phyloP scores from a whole-genome alignment of 2,113 vertebrate species.

The Atrichornis clamosus region DNA sequence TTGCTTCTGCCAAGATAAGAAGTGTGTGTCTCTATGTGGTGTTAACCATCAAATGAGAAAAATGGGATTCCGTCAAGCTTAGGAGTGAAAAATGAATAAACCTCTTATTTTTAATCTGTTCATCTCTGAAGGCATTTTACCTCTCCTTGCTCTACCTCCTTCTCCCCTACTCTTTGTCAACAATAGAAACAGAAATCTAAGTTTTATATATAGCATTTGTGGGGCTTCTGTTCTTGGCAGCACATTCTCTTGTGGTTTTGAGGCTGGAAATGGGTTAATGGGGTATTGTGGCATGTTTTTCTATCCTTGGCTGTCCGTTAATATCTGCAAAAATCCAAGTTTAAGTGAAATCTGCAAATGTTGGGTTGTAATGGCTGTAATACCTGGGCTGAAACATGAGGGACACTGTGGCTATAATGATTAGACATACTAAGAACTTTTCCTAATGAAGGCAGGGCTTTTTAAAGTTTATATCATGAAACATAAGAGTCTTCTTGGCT shows the following conservation, averaged over 20 bases:
- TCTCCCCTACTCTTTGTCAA: neutral
- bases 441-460: neutral
- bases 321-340: neutral
- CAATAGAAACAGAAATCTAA: neutral
- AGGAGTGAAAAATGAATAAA: neutral
- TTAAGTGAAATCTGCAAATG: neutral
- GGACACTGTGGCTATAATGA: neutral
- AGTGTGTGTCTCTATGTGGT: rapidly evolving
- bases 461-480: neutral
- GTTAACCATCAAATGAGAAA: neutral
- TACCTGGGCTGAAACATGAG: neutral
- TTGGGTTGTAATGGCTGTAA: neutral
- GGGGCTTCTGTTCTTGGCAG: neutral
- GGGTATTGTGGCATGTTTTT: neutral
- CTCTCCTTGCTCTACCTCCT: neutral
- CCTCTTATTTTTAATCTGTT: neutral
- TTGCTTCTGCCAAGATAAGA: neutral
- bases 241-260: neutral
- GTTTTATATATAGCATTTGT: neutral
- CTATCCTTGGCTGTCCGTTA: neutral
- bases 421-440: neutral
- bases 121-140: neutral
- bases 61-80: neutral
- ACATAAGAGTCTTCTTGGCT: neutral
- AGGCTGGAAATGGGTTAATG: neutral